Conservation (phyloP, 2,797 vertebrate species). For the Lepus townsendii region DNA sequence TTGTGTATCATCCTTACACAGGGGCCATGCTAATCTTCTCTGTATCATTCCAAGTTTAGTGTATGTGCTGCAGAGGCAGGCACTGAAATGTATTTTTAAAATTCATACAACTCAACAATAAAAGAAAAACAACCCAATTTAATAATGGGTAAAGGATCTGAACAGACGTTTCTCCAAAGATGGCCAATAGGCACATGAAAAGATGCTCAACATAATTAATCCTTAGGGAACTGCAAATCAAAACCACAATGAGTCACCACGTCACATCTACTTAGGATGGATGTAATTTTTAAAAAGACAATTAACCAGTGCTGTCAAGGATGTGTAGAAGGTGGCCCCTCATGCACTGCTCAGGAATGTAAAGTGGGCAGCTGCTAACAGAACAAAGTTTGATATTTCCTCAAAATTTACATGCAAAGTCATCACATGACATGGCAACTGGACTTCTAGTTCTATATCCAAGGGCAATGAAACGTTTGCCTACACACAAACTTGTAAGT, state of each 20-base stretch:
- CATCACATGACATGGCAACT: not conserved
- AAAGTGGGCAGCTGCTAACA: not conserved
- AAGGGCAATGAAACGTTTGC: not conserved
- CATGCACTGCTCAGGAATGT: not conserved
- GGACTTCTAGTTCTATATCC: not conserved
- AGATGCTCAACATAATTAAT: not conserved
- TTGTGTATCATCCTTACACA: no score
- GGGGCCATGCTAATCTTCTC: no score
- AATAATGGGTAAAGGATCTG: not conserved
- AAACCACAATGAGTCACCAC: not conserved
- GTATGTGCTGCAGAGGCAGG: no score
- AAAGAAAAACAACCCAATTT: not conserved
- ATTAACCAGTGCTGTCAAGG: not conserved
- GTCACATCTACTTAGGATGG: not conserved
- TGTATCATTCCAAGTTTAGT: no score
- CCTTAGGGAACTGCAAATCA: not conserved
- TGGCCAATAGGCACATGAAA: not conserved
- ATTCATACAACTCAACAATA: not conserved
- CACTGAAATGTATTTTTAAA: not conserved
- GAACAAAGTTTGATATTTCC: not conserved
- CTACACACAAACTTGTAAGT: not conserved
- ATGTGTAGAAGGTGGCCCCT: not conserved
- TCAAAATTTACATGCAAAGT: not conserved
- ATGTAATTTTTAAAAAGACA: not conserved
- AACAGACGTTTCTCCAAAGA: not conserved